Evolutionary conservation across 2,113 vertebrate genomes (phyloP), one percentile per base, ranked within the genome.

Genomic region (Ariopsis seemanni): DNA sequence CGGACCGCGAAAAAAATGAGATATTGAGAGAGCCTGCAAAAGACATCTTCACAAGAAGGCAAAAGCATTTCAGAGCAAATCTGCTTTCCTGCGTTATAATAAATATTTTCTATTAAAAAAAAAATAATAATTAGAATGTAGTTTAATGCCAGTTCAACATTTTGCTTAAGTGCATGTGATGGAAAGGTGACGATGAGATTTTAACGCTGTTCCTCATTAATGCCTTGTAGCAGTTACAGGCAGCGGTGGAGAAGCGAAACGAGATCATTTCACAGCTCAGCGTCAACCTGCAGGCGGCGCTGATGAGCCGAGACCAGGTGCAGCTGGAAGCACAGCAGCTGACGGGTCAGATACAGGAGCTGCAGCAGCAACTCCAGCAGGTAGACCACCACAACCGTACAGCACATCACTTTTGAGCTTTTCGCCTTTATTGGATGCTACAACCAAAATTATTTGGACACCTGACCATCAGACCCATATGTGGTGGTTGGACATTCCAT

Each of bases 341-440:
- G 10, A 90, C 94, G 63, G 91, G 62, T 25, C 94, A 96, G 91
- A 95, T 97, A 74, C 94, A 93, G 1, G 93, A 91, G 0, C 89
- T 97, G 1, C 96, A 98, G 86, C 94, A 90, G 58, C 96, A 96
- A 86, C 93, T 97, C 22, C 95, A 96, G 55, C 95, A 97, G 94
- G 96, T 97, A 85, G 4, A 27, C 50, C 2, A 53, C 14, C 14
- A 15, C 0, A 25, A 11, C 6, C 53, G 0, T 65, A 53, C 20
- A 62, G 22, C 9, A 48, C 7, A 0, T 60, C 2, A 15, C 34
- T 58, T 20, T 30, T 25, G 25, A 17, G 25, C 8, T 42, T 42
- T 42, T 42, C 42, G 42, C 42, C 42, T 42, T 42, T 42, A 42
- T 42, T 42, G 42, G 42, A 42, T 42, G 42, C 42, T 42, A 42